Evolutionary conservation across 2,797 vertebrate genomes (phyloP), one percentile per base, ranked within the genome.

Genomic region (Sylvilagus floridanus): DNA sequence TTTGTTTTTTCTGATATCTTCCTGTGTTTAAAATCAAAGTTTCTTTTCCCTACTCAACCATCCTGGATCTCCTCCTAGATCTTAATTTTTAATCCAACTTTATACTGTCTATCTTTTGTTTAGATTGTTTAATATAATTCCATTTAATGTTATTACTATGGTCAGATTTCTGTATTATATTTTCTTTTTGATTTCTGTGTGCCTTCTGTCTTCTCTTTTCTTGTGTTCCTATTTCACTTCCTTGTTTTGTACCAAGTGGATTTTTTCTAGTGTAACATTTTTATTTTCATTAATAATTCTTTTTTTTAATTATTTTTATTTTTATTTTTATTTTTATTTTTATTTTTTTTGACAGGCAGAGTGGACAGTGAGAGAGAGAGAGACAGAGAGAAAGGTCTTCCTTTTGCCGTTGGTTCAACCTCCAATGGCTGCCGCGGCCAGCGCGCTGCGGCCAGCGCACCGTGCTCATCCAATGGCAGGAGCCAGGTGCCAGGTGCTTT

Each of bases 101-200:
- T 21, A 32, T 60, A 75, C 26, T 92, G 13, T 68, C 52, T 86
- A 13, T 47, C 28, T 81, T 96, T 84, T 60, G 52, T 65, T 93
- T 81, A 37, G 14, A 24, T 22, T 90, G 9, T 90, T 32, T 77
- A 81, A 71, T 81, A 0, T 13, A 73, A 11, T 78, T 75, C 57
- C 16, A 42, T 84, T 92, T 65, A 68, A 13, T 81, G 26, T 79
- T 86, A 89, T 42, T 68, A 66, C 42, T 57, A 42, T 52, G n/a
- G 32, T 75, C 79, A 90, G 42, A 50, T 90, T 79, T 76, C 82
- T 35, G 50, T 47, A 26, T 75, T 42, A 52, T 37, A 17, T 57
- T 66, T 75, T 60, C 9, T 4, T 76, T 91, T 91, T 87, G 28
- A 71, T 93, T 88, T 85, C 13, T 83, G 7, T 35, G 10, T 81